phyloP scores from a whole-genome alignment of 2,888 invertebrate genomes.

The Volucella inanis region DNA sequence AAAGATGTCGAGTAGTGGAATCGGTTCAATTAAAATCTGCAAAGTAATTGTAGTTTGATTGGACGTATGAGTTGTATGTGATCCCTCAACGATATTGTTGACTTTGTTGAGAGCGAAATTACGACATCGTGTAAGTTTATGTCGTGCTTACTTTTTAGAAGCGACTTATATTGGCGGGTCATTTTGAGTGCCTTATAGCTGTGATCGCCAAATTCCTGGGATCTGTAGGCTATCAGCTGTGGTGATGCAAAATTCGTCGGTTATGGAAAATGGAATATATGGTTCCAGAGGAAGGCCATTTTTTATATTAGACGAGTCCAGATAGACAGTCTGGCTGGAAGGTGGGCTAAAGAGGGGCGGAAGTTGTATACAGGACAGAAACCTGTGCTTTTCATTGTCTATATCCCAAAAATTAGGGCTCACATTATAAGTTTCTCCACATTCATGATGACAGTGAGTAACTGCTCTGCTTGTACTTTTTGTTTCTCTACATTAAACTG shows the following conservation, averaged over 20 bases:
- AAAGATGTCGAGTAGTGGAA: conserved; percentile 57
- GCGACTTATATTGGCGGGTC: conserved; percentile 78
- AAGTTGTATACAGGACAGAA: conserved; percentile 49
- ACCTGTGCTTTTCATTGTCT: conserved; percentile 56
- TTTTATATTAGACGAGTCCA: conserved; percentile 75
- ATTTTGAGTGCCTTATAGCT: conserved; percentile 79
- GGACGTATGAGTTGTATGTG: conserved; percentile 57
- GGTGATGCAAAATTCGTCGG: conserved; percentile 87
- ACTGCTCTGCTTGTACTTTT: conserved; percentile 83
- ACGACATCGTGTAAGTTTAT: conserved; percentile 57
- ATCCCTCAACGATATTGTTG: conserved; percentile 30
- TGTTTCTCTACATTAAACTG: conserved; percentile 57
- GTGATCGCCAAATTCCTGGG: conserved; percentile 62
- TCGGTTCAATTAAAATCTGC: conserved; percentile 65
- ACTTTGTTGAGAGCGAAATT: conserved; percentile 42
- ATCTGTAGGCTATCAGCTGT: conserved; percentile 65
- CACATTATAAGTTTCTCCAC: conserved; percentile 88
- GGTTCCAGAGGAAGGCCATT: conserved; percentile 81
- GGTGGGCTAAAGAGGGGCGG: conserved; percentile 42
- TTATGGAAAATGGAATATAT: conserved; percentile 88
- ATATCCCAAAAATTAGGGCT: conserved; percentile 85
- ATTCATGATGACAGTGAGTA: conserved; percentile 88
- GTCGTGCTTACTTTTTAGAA: conserved; percentile 57
- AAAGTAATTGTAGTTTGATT: conserved; percentile 61
- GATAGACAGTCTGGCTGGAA: conserved; percentile 71